Conservation (phyloP, 2,797 vertebrate species). For the Sternarchorhynchus goeldii region DNA sequence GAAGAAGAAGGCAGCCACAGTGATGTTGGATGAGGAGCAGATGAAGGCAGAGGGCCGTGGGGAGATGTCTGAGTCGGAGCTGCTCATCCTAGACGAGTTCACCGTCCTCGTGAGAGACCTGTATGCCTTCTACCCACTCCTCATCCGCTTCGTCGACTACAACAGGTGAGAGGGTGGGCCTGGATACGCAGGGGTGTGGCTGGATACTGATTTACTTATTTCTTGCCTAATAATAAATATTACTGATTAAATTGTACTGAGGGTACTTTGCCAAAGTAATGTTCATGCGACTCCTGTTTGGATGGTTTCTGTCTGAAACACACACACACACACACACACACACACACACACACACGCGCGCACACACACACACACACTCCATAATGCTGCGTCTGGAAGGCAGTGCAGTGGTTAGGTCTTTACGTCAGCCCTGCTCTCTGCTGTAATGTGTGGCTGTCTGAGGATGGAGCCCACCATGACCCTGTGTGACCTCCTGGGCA, state of each 20-base stretch:
- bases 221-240: too few relatives aligned
- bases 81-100: conserved; percentile 95
- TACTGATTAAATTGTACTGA: too few relatives aligned
- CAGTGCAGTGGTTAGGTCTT: not conserved
- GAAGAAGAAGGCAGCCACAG: conserved; percentile 91
- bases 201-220: too few relatives aligned
- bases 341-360: too few relatives aligned
- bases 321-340: not conserved
- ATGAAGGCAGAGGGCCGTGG: conserved; percentile 90
- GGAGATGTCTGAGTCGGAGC: conserved; percentile 94
- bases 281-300: too few relatives aligned
- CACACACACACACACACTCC: not conserved
- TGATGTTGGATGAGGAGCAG: conserved; percentile 92
- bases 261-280: too few relatives aligned
- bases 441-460: not conserved
- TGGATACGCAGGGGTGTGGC: too few relatives aligned
- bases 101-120: conserved; percentile 90
- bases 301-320: too few relatives aligned
- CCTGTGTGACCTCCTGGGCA: not conserved
- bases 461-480: not conserved
- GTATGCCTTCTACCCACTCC: conserved; percentile 94
- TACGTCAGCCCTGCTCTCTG: not conserved
- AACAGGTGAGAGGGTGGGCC: conserved; percentile 80
- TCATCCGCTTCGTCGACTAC: conserved; percentile 95
- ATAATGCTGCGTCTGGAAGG: not conserved